These are phyloP conservation scores for Fistularia tabacaria DNA, from an alignment of 2,797 vertebrate genomes.

Conservation along the genomic window DNA sequence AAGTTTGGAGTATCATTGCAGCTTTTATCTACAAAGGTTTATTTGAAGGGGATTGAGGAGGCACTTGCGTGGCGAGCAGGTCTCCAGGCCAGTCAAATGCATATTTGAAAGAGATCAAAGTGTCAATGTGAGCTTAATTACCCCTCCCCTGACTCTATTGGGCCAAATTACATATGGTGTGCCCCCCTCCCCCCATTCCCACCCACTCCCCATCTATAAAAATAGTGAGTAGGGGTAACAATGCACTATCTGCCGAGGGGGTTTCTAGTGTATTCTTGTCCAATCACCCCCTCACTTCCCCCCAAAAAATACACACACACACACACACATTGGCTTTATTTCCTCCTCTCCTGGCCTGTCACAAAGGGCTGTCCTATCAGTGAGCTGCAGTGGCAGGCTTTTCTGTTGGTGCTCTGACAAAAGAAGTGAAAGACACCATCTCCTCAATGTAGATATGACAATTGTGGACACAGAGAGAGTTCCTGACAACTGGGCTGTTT, in stretches of 20 bases:
- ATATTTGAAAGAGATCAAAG: slow-evolving; percentile 80
- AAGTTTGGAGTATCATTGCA: slow-evolving; percentile 41
- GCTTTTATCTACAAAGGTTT: slow-evolving; percentile 47
- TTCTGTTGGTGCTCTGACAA: slow-evolving; percentile 49
- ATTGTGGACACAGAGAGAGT: slow-evolving; percentile 32
- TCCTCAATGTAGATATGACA: slow-evolving; percentile 60
- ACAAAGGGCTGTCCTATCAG: slow-evolving; percentile 61
- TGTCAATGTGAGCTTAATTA: slow-evolving; percentile 77
- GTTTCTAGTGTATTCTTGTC: slow-evolving; percentile 33
- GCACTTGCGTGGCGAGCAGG: slow-evolving; percentile 52
- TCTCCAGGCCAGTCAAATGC: slow-evolving; percentile 75
- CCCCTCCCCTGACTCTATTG: slow-evolving; percentile 17
- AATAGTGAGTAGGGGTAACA: slow-evolving; percentile 71
- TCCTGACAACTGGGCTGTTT: slow-evolving; percentile 45
- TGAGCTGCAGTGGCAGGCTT: slow-evolving; percentile 56
- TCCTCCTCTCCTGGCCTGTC: slow-evolving; percentile 22
- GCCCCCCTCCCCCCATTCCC: background rate
- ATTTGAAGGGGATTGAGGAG: slow-evolving; percentile 14
- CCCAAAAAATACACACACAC: background rate
- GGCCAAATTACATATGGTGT: slow-evolving; percentile 53
- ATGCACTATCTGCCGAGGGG: slow-evolving; percentile 62
- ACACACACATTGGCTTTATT: slow-evolving; percentile 11
- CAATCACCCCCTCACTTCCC: background rate
- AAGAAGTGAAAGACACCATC: slow-evolving; percentile 50
- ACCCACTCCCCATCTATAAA: slow-evolving; percentile 57